Evolutionary conservation across 2,113 vertebrate species (phyloP).

Genomic region (Oxygymnocypris stewartii): DNA sequence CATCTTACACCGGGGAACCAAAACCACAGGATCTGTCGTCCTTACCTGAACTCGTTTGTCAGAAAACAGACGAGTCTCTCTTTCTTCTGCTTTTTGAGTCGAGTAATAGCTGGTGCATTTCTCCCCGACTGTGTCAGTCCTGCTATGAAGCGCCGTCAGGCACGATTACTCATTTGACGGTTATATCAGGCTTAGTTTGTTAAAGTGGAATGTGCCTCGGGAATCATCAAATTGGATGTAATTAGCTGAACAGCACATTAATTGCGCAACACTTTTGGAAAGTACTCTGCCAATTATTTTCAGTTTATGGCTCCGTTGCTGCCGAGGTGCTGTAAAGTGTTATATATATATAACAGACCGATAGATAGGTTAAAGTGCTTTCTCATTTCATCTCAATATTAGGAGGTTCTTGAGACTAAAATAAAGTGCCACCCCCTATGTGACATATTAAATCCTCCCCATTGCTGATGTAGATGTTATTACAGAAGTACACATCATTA

Average conservation of each 20-base stretch:
- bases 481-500: not conserved
- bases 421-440: not conserved
- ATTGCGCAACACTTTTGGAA: conserved; percentile 16
- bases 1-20: not conserved
- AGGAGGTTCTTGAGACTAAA: not conserved
- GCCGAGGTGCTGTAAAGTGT: not conserved
- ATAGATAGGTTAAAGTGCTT: not conserved
- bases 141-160: not conserved
- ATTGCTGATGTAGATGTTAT: not conserved
- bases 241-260: conserved; percentile 26
- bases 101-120: not conserved
- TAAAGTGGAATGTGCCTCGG: conserved; percentile 25
- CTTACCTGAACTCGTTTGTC: not conserved
- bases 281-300: conserved; percentile 5
- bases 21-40: not conserved
- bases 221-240: conserved; percentile 26
- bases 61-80: not conserved
- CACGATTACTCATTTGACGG: not conserved
- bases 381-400: not conserved
- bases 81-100: not conserved
- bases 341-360: not conserved
- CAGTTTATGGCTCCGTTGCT: not conserved
- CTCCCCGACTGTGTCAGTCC: conserved; percentile 1
- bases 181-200: conserved; percentile 30
- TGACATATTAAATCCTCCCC: not conserved